Conservation (phyloP, 2,113 vertebrate genomes). For the Puntigrus tetrazona region DNA sequence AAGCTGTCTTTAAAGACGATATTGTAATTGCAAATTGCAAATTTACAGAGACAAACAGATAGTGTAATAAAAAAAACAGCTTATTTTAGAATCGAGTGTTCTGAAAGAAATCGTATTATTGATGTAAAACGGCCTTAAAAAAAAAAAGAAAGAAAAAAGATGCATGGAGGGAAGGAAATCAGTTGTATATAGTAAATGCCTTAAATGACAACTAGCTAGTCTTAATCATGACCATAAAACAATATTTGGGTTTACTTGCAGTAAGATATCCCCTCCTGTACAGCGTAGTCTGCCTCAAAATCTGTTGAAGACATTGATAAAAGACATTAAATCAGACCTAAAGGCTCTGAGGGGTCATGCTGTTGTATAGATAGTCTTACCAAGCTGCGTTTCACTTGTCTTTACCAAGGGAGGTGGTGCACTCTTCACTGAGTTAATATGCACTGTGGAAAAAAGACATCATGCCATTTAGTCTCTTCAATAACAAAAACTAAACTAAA, state of each 20-base stretch:
- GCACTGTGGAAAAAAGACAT: background rate
- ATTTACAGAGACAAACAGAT: no score
- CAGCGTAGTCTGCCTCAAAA: accelerated
- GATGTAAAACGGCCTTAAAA: no score
- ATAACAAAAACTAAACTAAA: no score
- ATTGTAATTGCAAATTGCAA: no score
- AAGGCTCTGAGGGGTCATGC: background rate
- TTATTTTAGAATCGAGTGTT: no score
- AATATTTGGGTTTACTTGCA: conserved; percentile 49
- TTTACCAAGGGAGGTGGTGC: accelerated
- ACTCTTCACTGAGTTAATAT: background rate
- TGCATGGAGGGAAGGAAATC: no score
- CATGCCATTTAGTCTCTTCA: no score
- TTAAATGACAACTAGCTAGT: background rate
- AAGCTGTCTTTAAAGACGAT: no score
- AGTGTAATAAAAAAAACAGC: no score
- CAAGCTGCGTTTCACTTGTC: background rate
- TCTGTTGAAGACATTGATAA: background rate
- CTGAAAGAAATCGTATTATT: no score
- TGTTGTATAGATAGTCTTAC: background rate
- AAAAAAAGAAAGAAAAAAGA: no score
- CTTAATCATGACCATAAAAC: background rate
- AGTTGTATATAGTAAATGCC: background rate
- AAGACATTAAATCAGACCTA: background rate
- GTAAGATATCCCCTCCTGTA: conserved; percentile 59